Base-by-base conservation (phyloP, 1,140 invertebrate genomes). In the Brachionus angularis region DNA sequence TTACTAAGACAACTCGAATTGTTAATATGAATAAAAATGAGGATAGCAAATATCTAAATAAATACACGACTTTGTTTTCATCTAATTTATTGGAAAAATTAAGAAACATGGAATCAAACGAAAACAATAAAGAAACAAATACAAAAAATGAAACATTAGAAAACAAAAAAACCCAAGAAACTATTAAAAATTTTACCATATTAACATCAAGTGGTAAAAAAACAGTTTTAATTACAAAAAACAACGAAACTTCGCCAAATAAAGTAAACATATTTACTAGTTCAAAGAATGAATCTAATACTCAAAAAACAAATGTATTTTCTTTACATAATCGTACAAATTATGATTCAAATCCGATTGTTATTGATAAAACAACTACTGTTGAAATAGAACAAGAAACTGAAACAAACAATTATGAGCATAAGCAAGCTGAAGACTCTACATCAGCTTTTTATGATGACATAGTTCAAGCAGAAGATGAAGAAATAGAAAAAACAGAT, bases 131-230 rank as follows among this genome's bases (percentile, higher is more conserved):
- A 18, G 23, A 58, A 23, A 14, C 39, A n/a, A 58, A 21, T 58
- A 34, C 36, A 58, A 58, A 58, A 55, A 55, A 8, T 36, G 27
- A 55, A 34, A 55, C 5, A 55, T 33, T 55, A 18, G n/a, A 33
- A 5, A 16, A 31, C 21, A 55, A 55, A 58, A 67, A 46, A 14
- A 47, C 5, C 4, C 36, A 39, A 4, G 23, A 5, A 52, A 50
- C 33, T 16, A 8, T 34, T 27, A 46, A 67, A 50, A 67, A 67
- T 50, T 67, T 47, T 46, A 67, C 62, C 25, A 67, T 67, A 16
- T 34, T 67, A 29, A 27, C 62, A 5, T 67, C 62, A 16, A 67
- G 36, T 67, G 62, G 62, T 16, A 50, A 46, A 31, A 67, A 67
- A 47, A 67, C 62, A 31, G 50, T 53, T 3, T 12, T 31, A 5